These are phyloP conservation scores for Goniozus legneri DNA, from an alignment of 1,140 invertebrate species.

Conservation along the genomic window DNA sequence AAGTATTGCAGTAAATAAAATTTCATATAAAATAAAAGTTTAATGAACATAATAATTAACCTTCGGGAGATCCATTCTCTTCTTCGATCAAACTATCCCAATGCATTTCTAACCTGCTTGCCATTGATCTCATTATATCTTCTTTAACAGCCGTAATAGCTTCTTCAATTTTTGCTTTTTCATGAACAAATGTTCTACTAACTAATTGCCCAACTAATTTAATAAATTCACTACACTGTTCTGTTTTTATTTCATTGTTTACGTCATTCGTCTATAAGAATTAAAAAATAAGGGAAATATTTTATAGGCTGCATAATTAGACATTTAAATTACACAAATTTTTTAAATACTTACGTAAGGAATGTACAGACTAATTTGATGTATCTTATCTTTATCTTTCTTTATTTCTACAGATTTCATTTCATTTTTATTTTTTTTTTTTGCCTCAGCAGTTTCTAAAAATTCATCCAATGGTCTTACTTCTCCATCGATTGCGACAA, in stretches of 20 bases:
- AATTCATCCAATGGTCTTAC: conserved; percentile 54
- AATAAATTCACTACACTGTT: conserved; percentile 51
- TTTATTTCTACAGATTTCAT: conserved; percentile 46
- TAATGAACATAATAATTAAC: conserved; percentile 33
- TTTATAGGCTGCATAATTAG: not conserved
- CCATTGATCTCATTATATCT: conserved; percentile 74
- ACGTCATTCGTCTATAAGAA: conserved; percentile 30
- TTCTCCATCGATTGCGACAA: conserved; percentile 64
- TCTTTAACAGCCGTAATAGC: conserved; percentile 66
- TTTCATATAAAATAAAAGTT: no score
- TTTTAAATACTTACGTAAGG: conserved; percentile 62
- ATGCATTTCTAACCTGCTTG: conserved; percentile 76
- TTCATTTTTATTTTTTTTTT: conserved; percentile 54
- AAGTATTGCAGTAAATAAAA: conserved; percentile 7
- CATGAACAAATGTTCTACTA: conserved; percentile 68
- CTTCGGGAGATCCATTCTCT: conserved; percentile 66
- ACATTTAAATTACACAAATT: conserved; percentile 3
- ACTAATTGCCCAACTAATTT: conserved; percentile 63
- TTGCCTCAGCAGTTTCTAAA: conserved; percentile 57
- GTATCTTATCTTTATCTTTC: conserved; percentile 40
- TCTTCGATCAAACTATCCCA: conserved; percentile 81
- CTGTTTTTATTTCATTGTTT: conserved; percentile 40
- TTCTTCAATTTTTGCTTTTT: conserved; percentile 66
- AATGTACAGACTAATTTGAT: conserved; percentile 59
- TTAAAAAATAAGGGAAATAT: conserved; percentile 12